A percentile compares a stretch with the other conserved stretches of the same genome.
These are phyloP conservation scores for Calameuta filiformis DNA, from an alignment of 2,888 invertebrate species.

Conservation along the genomic window DNA sequence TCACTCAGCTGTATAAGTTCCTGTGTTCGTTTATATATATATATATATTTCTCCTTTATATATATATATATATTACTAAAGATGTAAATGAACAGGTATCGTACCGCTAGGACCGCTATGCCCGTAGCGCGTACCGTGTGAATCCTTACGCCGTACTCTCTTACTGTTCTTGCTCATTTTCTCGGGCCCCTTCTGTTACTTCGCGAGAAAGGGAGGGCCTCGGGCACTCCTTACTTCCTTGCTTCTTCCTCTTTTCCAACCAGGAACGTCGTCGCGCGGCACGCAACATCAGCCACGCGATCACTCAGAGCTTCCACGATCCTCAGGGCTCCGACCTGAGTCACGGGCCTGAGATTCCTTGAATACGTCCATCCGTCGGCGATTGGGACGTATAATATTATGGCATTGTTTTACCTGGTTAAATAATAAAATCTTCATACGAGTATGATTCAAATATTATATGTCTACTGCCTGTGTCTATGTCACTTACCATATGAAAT, in stretches of 20 bases:
- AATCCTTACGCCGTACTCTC: constrained; percentile 43
- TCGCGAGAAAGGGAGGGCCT: constrained; percentile 1
- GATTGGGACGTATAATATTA: background rate
- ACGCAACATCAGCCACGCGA: constrained; percentile 9
- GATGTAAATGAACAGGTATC: constrained; percentile 57
- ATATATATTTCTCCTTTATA: background rate
- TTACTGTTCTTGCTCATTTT: constrained; percentile 36
- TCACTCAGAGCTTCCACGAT: background rate
- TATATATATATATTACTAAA: constrained; percentile 8
- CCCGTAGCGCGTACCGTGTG: constrained; percentile 49
- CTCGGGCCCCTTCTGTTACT: constrained; percentile 4
- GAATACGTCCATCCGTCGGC: background rate
- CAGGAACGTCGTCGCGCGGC: constrained; percentile 21
- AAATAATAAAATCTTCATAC: background rate
- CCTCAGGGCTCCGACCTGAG: background rate
- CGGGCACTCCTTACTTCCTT: constrained; percentile 13
- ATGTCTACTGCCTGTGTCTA: background rate
- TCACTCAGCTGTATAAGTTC: background rate
- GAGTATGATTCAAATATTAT: background rate
- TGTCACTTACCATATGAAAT: background rate
- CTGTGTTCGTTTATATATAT: background rate
- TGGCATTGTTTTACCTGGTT: background rate
- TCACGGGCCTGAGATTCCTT: background rate
- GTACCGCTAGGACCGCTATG: constrained; percentile 58
- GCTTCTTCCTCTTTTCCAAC: constrained; percentile 27